Conservation (phyloP, 1,140 invertebrate species). For the Aricia agestis region DNA sequence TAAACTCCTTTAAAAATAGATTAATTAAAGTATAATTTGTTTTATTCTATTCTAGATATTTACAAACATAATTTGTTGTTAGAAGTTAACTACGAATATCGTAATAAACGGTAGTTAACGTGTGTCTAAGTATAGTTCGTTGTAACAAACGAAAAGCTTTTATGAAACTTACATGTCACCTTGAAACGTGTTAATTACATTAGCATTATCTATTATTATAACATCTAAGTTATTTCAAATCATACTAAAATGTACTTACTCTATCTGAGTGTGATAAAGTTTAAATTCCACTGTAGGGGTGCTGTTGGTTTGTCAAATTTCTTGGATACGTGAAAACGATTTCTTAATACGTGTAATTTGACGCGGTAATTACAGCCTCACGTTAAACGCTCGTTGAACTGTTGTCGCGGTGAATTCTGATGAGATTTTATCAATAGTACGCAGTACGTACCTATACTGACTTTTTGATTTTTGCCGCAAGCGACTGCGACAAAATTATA, state of each 20-base stretch:
- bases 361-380: background rate
- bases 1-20: too few species aligned
- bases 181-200: background rate
- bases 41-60: too few species aligned
- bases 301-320: background rate
- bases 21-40: too few species aligned
- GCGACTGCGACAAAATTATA: too few species aligned
- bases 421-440: too few species aligned
- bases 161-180: background rate
- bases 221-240: background rate
- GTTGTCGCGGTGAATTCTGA: background rate
- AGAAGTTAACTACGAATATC: too few species aligned
- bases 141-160: too few species aligned
- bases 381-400: background rate
- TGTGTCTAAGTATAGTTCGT: too few species aligned
- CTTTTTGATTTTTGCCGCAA: too few species aligned
- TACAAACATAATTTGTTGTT: too few species aligned
- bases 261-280: background rate
- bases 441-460: too few species aligned
- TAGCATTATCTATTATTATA: background rate
- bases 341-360: constrained; percentile 1
- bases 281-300: background rate
- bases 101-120: too few species aligned
- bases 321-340: background rate
- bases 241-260: background rate